Evolutionary conservation across 2,113 vertebrate species (phyloP).

Genomic region (Ceyx margarethae): DNA sequence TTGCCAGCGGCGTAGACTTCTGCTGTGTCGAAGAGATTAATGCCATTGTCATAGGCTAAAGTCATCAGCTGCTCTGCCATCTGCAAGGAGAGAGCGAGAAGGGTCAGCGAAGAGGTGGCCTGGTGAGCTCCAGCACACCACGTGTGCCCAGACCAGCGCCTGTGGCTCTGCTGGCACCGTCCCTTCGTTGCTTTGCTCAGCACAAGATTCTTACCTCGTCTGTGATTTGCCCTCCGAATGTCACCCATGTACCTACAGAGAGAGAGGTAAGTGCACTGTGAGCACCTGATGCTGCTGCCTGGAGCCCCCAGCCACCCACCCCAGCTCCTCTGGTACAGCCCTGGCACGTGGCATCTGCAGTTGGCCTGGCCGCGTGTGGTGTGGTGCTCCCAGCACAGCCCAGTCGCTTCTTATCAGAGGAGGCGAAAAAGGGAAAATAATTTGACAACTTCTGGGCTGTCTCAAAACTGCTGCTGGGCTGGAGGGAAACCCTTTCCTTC

Average conservation of each 20-base stretch:
- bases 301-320: neutral
- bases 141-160: neutral
- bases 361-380: neutral
- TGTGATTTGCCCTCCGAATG: conserved; percentile 96
- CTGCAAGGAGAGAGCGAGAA: conserved; percentile 71
- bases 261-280: neutral
- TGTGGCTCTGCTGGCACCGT: neutral
- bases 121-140: rapidly evolving
- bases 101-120: neutral
- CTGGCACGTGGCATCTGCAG: neutral
- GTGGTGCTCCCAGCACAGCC: neutral
- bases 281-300: rapidly evolving
- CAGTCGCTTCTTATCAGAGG: neutral
- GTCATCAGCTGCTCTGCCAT: conserved; percentile 98
- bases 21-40: conserved; percentile 98
- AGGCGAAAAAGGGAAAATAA: neutral
- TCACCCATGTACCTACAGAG: conserved; percentile 95
- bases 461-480: neutral
- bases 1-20: conserved; percentile 98
- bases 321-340: neutral
- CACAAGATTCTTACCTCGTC: conserved; percentile 86
- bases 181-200: rapidly evolving
- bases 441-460: neutral
- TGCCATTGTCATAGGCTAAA: conserved; percentile 97
- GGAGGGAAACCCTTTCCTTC: conserved; percentile 26